Conservation (phyloP, 2,888 invertebrate species). For the Rhimphoctona megacephalus region DNA sequence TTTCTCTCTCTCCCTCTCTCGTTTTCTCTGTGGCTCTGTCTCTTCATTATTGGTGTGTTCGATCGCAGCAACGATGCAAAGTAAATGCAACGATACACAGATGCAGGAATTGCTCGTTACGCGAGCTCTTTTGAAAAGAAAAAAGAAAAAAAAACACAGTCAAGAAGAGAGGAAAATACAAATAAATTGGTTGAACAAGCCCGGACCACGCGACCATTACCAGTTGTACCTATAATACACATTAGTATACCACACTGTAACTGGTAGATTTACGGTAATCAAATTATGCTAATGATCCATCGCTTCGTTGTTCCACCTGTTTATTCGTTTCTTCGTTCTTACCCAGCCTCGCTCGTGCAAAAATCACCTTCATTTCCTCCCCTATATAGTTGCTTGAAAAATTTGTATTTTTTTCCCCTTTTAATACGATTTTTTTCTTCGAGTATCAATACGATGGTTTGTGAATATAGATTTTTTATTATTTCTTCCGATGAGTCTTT, state of each 20-base stretch:
- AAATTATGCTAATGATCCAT: slow-evolving; percentile 72
- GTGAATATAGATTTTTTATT: not conserved
- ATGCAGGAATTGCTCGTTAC: slow-evolving; percentile 52
- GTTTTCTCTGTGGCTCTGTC: not conserved
- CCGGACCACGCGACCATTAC: slow-evolving; percentile 74
- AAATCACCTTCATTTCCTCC: slow-evolving; percentile 14
- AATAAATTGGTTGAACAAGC: slow-evolving; percentile 72
- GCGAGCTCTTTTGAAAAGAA: not conserved
- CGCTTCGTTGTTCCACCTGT: slow-evolving; percentile 14
- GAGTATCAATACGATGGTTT: not conserved
- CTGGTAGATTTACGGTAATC: slow-evolving; percentile 68
- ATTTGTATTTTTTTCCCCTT: not conserved
- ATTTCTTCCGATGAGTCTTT: not conserved
- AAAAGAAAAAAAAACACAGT: not conserved
- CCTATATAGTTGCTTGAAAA: not conserved
- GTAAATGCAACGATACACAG: slow-evolving; percentile 46
- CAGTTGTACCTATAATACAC: slow-evolving; percentile 47
- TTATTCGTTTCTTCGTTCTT: slow-evolving; percentile 11
- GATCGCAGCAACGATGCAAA: slow-evolving; percentile 14
- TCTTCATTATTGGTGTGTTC: slow-evolving; percentile 29
- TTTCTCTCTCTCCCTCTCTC: slow-evolving; percentile 7
- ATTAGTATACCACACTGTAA: slow-evolving; percentile 56
- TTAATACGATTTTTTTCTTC: slow-evolving; percentile 2
- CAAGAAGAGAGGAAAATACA: slow-evolving; percentile 51
- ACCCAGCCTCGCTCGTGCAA: slow-evolving; percentile 27